Conservation (phyloP, 2,113 vertebrate species). For the Pachyramphus minor region DNA sequence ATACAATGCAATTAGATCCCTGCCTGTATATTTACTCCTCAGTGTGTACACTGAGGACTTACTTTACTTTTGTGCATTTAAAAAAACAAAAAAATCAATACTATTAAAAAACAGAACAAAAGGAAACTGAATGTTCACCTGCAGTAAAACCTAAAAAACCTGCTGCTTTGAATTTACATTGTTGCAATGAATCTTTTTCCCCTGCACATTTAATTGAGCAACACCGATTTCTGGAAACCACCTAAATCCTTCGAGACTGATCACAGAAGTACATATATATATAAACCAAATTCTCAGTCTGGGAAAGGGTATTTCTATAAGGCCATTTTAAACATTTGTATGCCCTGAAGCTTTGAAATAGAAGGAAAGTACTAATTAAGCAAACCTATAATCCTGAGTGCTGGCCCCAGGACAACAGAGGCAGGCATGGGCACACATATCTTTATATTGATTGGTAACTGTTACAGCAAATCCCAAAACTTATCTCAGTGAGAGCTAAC, state of each 20-base stretch:
- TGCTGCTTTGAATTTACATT: neutral
- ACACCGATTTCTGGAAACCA: slow-evolving; percentile 12
- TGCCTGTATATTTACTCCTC: neutral
- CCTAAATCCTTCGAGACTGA: neutral
- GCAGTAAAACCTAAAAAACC: slow-evolving; percentile 5
- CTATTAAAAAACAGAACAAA: slow-evolving; percentile 31
- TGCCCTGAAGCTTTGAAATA: neutral
- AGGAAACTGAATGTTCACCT: neutral
- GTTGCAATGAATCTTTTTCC: neutral
- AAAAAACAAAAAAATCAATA: slow-evolving; percentile 27
- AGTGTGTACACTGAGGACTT: neutral
- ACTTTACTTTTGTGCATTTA: neutral
- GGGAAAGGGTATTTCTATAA: neutral
- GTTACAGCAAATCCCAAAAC: neutral
- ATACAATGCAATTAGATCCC: slow-evolving; percentile 25
- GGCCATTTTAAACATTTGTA: neutral
- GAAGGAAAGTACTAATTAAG: slow-evolving; percentile 12
- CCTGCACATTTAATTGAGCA: slow-evolving; percentile 10
- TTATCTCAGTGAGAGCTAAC: neutral
- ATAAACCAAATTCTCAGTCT: neutral
- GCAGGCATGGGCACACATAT: neutral
- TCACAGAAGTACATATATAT: neutral
- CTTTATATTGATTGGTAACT: neutral
- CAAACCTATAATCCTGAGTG: slow-evolving; percentile 1
- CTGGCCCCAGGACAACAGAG: neutral